These are phyloP conservation scores for Hartigia nigra DNA, from an alignment of 2,888 invertebrate species.

Conservation along the genomic window DNA sequence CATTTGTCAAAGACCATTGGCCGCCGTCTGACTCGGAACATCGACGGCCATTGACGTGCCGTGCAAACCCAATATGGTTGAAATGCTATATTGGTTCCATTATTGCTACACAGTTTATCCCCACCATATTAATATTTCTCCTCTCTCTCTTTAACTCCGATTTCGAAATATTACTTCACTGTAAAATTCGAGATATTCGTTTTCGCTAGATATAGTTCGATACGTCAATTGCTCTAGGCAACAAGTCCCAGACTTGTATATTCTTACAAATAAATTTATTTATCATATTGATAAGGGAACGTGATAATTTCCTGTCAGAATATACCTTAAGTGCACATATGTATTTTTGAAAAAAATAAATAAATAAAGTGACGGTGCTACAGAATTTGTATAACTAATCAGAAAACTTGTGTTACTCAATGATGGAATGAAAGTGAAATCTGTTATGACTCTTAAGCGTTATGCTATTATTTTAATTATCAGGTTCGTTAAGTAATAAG, in stretches of 20 bases:
- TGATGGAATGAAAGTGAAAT: neutral
- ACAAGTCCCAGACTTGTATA: neutral
- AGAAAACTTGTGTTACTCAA: neutral
- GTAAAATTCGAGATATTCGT: neutral
- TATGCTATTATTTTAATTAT: neutral
- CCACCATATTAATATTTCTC: neutral
- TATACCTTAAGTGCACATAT: neutral
- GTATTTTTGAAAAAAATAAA: neutral
- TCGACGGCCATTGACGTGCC: conserved; percentile 6
- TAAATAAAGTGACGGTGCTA: neutral
- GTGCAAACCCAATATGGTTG: neutral
- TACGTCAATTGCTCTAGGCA: neutral
- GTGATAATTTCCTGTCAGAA: neutral
- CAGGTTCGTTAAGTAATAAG: neutral
- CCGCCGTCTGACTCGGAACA: conserved; percentile 6
- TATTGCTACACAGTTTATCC: neutral
- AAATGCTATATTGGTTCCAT: neutral
- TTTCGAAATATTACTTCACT: neutral
- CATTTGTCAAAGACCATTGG: conserved; percentile 23
- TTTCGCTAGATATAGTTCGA: neutral
- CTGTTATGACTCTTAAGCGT: neutral
- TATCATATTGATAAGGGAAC: neutral
- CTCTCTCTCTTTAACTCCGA: neutral
- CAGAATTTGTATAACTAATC: neutral
- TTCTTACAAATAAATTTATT: neutral